These are phyloP conservation scores for Drosophila trichaetosa DNA, from an alignment of 2,888 invertebrate species.

Conservation along the genomic window DNA sequence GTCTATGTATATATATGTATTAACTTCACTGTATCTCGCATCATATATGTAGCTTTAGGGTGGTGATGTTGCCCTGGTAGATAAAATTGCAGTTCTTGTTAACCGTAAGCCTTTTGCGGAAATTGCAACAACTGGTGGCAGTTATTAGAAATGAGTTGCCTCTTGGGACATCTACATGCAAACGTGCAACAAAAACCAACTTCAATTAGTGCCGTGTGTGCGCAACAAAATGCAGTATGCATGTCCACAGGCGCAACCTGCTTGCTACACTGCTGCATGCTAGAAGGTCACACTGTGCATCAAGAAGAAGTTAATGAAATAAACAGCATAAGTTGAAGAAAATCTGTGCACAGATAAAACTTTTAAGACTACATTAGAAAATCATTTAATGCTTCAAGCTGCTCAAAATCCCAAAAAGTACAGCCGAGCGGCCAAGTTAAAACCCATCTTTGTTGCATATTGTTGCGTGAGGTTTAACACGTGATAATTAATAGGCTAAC, in stretches of 20 bases:
- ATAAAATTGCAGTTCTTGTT: constrained; percentile 31
- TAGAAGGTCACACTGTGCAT: constrained; percentile 30
- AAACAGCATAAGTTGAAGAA: neutral
- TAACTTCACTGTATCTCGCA: neutral
- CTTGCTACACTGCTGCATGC: constrained; percentile 15
- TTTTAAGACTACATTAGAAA: neutral
- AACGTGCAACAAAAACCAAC: constrained; percentile 32
- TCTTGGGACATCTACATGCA: constrained; percentile 6
- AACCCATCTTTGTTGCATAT: constrained; percentile 14
- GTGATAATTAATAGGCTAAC: constrained; percentile 36
- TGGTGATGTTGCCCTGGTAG: neutral
- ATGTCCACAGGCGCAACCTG: constrained; percentile 23
- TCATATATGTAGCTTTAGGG: neutral
- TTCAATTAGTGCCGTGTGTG: constrained; percentile 58
- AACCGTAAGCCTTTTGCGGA: constrained; percentile 44
- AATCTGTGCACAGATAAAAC: neutral
- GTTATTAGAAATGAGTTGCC: constrained; percentile 42
- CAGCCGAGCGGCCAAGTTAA: neutral
- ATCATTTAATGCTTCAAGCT: neutral
- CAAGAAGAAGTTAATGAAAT: constrained; percentile 6
- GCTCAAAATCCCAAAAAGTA: neutral
- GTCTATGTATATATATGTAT: neutral
- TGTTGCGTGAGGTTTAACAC: constrained; percentile 18
- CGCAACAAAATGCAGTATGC: constrained; percentile 24
- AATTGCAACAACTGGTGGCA: constrained; percentile 60